Evolutionary conservation across 30 jellyfish, hydroid and myxozoan genomes (phyloP).

Genomic region (Catostylus mosaicus): DNA sequence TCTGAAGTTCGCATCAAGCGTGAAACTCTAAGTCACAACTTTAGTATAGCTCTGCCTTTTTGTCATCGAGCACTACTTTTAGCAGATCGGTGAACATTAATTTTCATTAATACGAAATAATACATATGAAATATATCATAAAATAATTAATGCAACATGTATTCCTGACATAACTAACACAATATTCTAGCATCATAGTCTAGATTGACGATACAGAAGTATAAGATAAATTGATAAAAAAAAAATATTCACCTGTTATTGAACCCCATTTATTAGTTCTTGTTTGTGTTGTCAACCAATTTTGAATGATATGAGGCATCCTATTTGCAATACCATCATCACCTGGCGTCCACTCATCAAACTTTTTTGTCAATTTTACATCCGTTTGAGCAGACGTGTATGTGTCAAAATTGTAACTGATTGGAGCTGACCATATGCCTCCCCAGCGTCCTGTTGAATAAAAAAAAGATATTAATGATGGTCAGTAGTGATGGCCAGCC

Average conservation of each 20-base stretch:
- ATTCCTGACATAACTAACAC: background rate
- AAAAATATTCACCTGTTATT: slow-evolving; percentile 30
- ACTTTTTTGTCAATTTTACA: slow-evolving; percentile 54
- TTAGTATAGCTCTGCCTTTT: too few relatives aligned
- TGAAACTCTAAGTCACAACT: too few relatives aligned
- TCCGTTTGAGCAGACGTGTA: slow-evolving; percentile 33
- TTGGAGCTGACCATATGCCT: slow-evolving; percentile 71
- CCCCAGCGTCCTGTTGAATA: slow-evolving; percentile 60
- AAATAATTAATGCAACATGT: background rate
- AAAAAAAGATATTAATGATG: background rate
- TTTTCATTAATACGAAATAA: too few relatives aligned
- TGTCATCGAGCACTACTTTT: too few relatives aligned
- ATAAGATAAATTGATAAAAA: too few relatives aligned
- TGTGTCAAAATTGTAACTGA: slow-evolving; percentile 26
- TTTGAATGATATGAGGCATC: slow-evolving; percentile 45
- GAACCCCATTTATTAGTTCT: slow-evolving; percentile 18
- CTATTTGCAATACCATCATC: slow-evolving; percentile 15
- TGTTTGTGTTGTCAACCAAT: slow-evolving; percentile 32
- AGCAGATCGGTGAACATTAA: too few relatives aligned
- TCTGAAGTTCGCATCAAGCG: too few relatives aligned
- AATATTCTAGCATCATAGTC: too few relatives aligned
- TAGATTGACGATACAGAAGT: too few relatives aligned
- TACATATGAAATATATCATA: too few relatives aligned
- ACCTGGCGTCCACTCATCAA: slow-evolving; percentile 47
- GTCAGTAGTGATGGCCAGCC: background rate